Percentiles rank a stretch among this genome's conserved stretches.
Conservation (phyloP, 2,888 invertebrate species). For the Ormyrus rosae region DNA sequence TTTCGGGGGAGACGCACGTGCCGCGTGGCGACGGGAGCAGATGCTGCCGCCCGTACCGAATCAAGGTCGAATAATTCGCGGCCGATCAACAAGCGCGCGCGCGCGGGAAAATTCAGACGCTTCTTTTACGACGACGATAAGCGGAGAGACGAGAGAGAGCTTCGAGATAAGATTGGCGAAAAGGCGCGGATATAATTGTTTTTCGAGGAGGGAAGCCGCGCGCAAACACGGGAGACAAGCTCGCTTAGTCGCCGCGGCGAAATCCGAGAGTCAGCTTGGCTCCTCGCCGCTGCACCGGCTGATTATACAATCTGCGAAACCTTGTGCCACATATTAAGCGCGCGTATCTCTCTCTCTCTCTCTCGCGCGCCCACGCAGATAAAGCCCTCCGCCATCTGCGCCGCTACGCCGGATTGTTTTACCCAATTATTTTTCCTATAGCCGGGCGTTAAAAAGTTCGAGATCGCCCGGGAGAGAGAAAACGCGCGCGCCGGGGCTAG, state of each 20-base stretch:
- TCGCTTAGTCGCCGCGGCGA: slow-evolving; percentile 1
- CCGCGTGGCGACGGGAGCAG: slow-evolving; percentile 1
- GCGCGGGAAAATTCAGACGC: not conserved
- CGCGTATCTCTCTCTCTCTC: slow-evolving; percentile 30
- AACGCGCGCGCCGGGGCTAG: slow-evolving; percentile 31
- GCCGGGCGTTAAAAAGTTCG: not conserved
- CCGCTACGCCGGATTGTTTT: not conserved
- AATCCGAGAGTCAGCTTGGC: slow-evolving; percentile 1
- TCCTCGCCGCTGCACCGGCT: slow-evolving; percentile 36
- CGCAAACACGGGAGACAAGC: slow-evolving; percentile 9
- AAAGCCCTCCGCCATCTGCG: not conserved
- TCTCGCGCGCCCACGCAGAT: slow-evolving; percentile 31
- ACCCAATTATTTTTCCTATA: not conserved
- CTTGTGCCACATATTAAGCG: slow-evolving; percentile 56
- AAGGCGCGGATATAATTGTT: too few species aligned
- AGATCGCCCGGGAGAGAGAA: slow-evolving; percentile 14
- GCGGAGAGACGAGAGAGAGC: not conserved
- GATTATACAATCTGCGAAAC: slow-evolving; percentile 57
- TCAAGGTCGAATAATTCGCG: not conserved
- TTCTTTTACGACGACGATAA: not conserved
- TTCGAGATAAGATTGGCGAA: too few species aligned
- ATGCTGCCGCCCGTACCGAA: too few species aligned
- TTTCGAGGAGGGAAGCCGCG: not conserved
- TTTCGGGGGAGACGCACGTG: slow-evolving; percentile 10
- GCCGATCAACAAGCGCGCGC: not conserved